Percentiles rank a stretch among this genome's conserved stretches.
These are phyloP conservation scores for Xylocopa sonorina DNA, from an alignment of 1,140 invertebrate genomes.

Conservation along the genomic window DNA sequence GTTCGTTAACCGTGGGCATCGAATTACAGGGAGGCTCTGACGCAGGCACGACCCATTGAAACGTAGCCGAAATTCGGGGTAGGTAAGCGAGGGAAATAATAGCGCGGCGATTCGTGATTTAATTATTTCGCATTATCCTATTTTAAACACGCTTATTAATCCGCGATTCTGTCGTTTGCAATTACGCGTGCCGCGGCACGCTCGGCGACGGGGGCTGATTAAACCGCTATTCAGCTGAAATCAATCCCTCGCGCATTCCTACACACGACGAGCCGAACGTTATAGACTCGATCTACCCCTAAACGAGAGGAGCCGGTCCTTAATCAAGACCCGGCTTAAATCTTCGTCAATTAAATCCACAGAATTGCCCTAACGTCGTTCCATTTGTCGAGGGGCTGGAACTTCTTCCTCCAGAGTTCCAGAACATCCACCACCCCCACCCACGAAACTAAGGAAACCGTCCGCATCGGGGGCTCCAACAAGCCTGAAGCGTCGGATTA, in stretches of 20 bases:
- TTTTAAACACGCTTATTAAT: background rate
- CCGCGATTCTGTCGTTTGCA: background rate
- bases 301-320: too few species aligned
- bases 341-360: conserved; percentile 1
- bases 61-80: background rate
- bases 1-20: background rate
- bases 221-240: background rate
- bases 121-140: background rate
- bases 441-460: background rate
- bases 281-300: too few species aligned
- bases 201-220: too few species aligned
- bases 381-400: background rate
- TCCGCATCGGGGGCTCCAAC: background rate
- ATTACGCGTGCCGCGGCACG: background rate
- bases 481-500: conserved; percentile 42
- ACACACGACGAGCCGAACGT: background rate
- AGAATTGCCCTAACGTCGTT: background rate
- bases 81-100: background rate
- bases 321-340: background rate
- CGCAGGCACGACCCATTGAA: background rate
- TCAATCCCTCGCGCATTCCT: background rate
- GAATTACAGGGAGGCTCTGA: background rate
- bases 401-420: background rate
- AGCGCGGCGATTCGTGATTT: background rate
- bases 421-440: too few species aligned